phyloP scores from a whole-genome alignment of 2,113 vertebrate genomes.

The Cottus gobio region DNA sequence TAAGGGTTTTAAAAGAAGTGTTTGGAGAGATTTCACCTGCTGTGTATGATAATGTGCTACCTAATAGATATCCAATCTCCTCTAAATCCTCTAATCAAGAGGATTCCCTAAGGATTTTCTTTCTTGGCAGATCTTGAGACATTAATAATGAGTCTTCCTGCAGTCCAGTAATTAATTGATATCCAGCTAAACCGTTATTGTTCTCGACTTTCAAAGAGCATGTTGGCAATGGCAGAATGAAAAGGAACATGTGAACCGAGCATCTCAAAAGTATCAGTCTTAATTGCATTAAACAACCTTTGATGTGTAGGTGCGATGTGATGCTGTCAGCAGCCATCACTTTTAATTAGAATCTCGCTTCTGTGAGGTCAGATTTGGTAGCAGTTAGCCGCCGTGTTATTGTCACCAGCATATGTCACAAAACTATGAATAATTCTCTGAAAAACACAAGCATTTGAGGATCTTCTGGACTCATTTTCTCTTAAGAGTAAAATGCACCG shows the following conservation, averaged over 20 bases:
- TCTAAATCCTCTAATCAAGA: conserved; percentile 61
- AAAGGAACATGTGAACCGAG: conserved; percentile 26
- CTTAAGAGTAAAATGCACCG: conserved; percentile 74
- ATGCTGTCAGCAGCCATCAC: conserved; percentile 56
- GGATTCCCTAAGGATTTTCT: conserved; percentile 47
- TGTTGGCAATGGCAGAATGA: background rate
- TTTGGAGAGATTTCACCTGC: conserved; percentile 36
- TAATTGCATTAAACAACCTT: conserved; percentile 62
- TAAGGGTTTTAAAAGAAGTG: conserved; percentile 48
- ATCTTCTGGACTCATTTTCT: conserved; percentile 66
- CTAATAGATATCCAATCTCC: conserved; percentile 68
- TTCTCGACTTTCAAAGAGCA: conserved; percentile 52
- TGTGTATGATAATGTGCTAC: conserved; percentile 60
- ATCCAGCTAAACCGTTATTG: conserved; percentile 48
- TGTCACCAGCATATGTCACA: conserved; percentile 68
- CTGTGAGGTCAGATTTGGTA: conserved; percentile 56
- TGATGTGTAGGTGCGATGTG: conserved; percentile 35
- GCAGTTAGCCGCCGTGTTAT: conserved; percentile 64
- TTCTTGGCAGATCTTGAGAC: conserved; percentile 52
- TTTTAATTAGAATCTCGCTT: conserved; percentile 53
- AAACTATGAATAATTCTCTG: conserved; percentile 43
- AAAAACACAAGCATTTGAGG: conserved; percentile 42
- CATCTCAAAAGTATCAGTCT: conserved; percentile 27
- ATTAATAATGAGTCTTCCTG: conserved; percentile 49
- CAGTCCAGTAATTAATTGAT: conserved; percentile 51